Percentiles rank a stretch among this genome's conserved stretches.
phyloP scores from a whole-genome alignment of 1,140 invertebrate genomes.

The Sitodiplosis mosellana region DNA sequence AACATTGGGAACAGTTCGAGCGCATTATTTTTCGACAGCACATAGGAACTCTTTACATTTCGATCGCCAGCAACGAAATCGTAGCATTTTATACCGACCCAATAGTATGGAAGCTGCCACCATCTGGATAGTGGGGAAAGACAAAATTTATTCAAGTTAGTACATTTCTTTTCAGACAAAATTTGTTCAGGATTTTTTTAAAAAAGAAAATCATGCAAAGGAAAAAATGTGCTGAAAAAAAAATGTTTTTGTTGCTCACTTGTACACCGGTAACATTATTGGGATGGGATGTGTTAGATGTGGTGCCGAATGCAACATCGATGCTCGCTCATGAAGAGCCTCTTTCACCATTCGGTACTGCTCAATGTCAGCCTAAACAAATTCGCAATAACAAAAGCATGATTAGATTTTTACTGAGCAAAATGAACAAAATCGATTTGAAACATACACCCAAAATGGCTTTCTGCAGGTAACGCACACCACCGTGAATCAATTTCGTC shows the following conservation, averaged over 20 bases:
- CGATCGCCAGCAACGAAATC: conserved; percentile 92
- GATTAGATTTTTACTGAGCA: too few relatives aligned
- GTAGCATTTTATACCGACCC: conserved; percentile 97
- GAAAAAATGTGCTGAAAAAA: too few relatives aligned
- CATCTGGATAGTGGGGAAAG: conserved; percentile 41
- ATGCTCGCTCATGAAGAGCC: conserved; percentile 85
- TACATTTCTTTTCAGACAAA: neutral
- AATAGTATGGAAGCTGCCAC: conserved; percentile 98
- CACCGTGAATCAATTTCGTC: conserved; percentile 99
- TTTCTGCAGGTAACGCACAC: conserved; percentile 93
- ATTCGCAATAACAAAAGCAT: too few relatives aligned
- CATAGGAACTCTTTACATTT: conserved; percentile 89
- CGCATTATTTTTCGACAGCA: conserved; percentile 80
- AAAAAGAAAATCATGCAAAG: neutral
- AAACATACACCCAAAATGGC: conserved; percentile 58
- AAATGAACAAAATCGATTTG: neutral
- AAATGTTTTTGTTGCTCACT: conserved; percentile 54
- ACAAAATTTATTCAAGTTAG: neutral
- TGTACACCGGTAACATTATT: conserved; percentile 96
- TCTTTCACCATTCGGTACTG: conserved; percentile 97
- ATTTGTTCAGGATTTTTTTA: neutral
- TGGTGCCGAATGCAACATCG: conserved; percentile 87
- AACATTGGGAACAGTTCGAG: conserved; percentile 96
- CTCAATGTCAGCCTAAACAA: conserved; percentile 66
- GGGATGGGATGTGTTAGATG: conserved; percentile 92